Conservation (phyloP, 1,140 invertebrate species). For the Reticulitermes speratus region DNA sequence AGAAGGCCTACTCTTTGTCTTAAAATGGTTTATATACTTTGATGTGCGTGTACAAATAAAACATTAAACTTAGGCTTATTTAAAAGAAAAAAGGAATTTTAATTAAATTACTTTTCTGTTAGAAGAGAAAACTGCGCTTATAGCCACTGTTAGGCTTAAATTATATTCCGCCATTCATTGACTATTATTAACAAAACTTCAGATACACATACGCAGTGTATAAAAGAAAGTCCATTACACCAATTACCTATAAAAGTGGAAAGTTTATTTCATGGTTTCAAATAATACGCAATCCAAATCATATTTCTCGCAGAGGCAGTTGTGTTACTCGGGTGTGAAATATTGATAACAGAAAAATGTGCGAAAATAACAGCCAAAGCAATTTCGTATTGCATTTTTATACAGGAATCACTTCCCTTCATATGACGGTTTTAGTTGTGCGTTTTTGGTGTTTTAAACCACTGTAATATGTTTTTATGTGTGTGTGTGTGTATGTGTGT, state of each 20-base stretch:
- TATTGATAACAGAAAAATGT: background rate
- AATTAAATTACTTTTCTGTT: too few species aligned
- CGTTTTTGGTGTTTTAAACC: background rate
- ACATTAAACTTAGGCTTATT: too few species aligned
- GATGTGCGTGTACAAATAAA: too few species aligned
- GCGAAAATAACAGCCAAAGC: background rate
- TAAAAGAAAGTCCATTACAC: background rate
- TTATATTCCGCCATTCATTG: background rate
- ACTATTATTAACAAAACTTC: background rate
- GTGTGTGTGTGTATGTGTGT: too few species aligned
- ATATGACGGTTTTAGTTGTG: background rate
- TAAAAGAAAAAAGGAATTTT: too few species aligned
- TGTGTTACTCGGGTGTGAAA: background rate
- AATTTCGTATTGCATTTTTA: background rate
- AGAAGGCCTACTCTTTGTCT: too few species aligned
- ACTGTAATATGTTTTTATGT: background rate
- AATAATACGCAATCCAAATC: background rate
- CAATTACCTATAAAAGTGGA: background rate
- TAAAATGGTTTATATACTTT: too few species aligned
- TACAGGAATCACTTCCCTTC: background rate
- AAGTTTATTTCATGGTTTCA: background rate
- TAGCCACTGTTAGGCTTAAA: background rate
- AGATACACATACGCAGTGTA: background rate
- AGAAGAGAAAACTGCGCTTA: too few species aligned
- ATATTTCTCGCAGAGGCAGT: background rate